These are phyloP conservation scores for Conus ventricosus DNA, from an alignment of 1,140 invertebrate species.

Conservation along the genomic window DNA sequence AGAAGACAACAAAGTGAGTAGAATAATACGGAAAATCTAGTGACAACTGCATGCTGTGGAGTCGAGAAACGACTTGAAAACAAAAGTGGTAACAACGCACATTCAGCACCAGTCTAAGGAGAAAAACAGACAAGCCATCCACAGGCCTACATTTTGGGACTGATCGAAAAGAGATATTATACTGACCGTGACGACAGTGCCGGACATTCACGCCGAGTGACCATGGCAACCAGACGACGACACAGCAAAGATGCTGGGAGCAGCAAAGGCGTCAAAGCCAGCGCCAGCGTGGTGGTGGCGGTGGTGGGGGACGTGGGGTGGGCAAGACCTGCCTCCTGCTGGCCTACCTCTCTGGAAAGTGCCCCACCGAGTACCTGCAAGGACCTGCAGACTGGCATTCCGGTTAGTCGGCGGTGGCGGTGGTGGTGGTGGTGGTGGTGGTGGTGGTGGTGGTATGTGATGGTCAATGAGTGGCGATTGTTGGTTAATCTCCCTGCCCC, in stretches of 20 bases:
- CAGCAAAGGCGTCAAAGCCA: constrained; percentile 17
- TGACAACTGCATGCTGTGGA: too few species aligned
- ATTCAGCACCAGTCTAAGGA: too few species aligned
- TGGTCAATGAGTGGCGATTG: neutral
- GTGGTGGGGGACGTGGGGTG: constrained; percentile 94
- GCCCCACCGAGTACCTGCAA: constrained; percentile 44
- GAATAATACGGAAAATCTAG: too few species aligned
- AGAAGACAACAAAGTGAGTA: too few species aligned
- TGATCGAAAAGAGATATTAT: too few species aligned
- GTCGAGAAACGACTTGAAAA: too few species aligned
- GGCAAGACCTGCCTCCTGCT: constrained; percentile 90
- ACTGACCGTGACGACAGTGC: neutral
- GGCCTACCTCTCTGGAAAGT: constrained; percentile 66
- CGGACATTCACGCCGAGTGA: neutral
- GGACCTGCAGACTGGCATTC: constrained; percentile 47
- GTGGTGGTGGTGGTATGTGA: neutral
- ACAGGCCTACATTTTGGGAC: too few species aligned
- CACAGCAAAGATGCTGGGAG: neutral
- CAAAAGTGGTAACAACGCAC: too few species aligned
- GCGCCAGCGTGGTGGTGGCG: constrained; percentile 84
- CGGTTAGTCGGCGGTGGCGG: constrained; percentile 22
- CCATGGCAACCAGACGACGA: constrained; percentile 24
- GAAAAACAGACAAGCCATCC: too few species aligned
- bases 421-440: neutral
- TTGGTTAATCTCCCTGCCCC: too few species aligned